Conservation (phyloP, 2,888 invertebrate species). For the Spialia ferax region DNA sequence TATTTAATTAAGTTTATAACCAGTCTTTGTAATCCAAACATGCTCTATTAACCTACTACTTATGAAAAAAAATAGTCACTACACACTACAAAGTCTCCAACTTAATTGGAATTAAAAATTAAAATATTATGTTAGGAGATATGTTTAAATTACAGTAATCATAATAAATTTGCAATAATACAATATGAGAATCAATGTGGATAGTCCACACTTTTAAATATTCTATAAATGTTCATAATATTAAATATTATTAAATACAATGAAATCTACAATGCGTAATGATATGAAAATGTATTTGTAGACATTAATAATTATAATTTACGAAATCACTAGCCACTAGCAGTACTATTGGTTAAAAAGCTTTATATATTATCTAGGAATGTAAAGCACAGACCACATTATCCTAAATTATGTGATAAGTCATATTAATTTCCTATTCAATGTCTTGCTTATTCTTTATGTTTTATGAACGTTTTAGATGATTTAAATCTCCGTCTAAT, state of each 20-base stretch:
- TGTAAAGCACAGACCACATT: constrained; percentile 11
- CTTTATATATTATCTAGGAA: constrained; percentile 5
- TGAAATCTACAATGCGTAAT: constrained; percentile 38
- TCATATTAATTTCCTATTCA: not conserved
- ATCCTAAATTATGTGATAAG: not conserved
- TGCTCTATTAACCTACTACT: not conserved
- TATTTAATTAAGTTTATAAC: too few relatives aligned
- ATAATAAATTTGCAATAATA: constrained; percentile 28
- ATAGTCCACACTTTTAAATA: constrained; percentile 33
- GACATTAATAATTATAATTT: not conserved
- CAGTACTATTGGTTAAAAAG: constrained; percentile 14
- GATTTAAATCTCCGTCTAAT: too few relatives aligned
- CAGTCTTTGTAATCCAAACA: constrained; percentile 16
- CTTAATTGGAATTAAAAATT: constrained; percentile 18
- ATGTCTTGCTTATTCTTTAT: not conserved
- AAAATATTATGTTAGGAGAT: constrained; percentile 33
- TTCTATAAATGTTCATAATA: constrained; percentile 20
- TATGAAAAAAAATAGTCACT: constrained; percentile 3
- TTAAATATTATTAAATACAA: constrained; percentile 19
- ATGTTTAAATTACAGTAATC: constrained; percentile 38
- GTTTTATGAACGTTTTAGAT: too few relatives aligned
- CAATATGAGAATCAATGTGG: constrained; percentile 31
- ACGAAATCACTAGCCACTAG: constrained; percentile 31
- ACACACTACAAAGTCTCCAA: constrained; percentile 20
- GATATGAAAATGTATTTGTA: constrained; percentile 33